These are phyloP conservation scores for Drosophila siamana DNA, from an alignment of 2,888 invertebrate species.

Conservation along the genomic window DNA sequence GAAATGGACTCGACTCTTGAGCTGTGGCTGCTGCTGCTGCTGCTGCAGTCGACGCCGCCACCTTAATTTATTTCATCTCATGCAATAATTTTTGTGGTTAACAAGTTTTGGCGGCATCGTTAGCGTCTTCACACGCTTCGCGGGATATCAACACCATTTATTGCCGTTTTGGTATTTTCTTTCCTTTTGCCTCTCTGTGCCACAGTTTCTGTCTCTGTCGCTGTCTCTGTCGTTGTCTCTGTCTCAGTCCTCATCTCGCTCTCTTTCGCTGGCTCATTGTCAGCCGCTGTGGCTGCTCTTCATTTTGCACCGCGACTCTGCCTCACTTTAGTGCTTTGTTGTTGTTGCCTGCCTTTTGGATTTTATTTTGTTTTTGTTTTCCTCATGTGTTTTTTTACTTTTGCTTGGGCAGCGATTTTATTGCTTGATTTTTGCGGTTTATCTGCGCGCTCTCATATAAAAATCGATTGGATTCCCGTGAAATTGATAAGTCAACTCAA, in stretches of 20 bases:
- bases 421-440: constrained; percentile 82
- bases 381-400: constrained; percentile 26
- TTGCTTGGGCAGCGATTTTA: constrained; percentile 68
- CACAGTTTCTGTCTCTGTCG: constrained; percentile 7
- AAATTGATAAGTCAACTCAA: constrained; percentile 83
- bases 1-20: constrained; percentile 21
- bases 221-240: constrained; percentile 10
- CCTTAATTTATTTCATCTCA: constrained; percentile 83
- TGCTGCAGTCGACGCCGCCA: constrained; percentile 80
- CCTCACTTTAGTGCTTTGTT: constrained; percentile 35
- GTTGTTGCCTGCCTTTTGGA: constrained; percentile 33
- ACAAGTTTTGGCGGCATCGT: constrained; percentile 84
- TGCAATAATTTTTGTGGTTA: constrained; percentile 84
- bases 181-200: constrained; percentile 59
- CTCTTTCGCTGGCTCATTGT: constrained; percentile 36
- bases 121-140: constrained; percentile 84
- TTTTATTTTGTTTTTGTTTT: constrained; percentile 32
- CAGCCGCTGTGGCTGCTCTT: constrained; percentile 63
- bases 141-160: constrained; percentile 84
- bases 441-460: constrained; percentile 82
- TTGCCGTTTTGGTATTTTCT: constrained; percentile 82
- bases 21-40: constrained; percentile 42
- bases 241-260: constrained; percentile 18
- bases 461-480: constrained; percentile 84
- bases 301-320: constrained; percentile 51